Percentiles rank a stretch among this genome's conserved stretches.
These are phyloP conservation scores for Tor tambroides DNA, from an alignment of 2,113 vertebrate species.

Conservation along the genomic window DNA sequence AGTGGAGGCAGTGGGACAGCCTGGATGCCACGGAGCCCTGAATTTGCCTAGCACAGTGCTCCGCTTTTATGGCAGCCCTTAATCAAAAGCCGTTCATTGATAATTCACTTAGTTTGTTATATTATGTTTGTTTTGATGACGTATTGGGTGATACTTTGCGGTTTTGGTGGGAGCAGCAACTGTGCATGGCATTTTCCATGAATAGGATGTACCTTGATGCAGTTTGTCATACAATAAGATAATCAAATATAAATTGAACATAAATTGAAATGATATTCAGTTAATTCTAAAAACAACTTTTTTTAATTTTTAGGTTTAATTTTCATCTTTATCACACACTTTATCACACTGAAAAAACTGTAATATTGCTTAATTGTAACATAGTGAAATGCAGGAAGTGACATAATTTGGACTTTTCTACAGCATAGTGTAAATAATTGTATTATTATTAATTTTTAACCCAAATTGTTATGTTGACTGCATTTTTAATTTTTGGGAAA, in stretches of 20 bases:
- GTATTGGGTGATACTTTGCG: neutral
- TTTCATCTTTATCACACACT: no score
- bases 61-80: neutral
- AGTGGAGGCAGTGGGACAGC: conserved; percentile 36
- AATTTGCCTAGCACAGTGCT: neutral
- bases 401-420: neutral
- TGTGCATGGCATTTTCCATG: neutral
- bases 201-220: neutral
- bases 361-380: no score
- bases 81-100: neutral
- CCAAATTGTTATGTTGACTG: no score
- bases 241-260: neutral
- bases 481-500: neutral
- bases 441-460: no score
- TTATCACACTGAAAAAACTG: neutral
- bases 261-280: neutral
- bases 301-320: no score
- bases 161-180: neutral
- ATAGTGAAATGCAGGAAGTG: no score
- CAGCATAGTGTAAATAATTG: neutral
- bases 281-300: no score
- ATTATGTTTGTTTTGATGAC: neutral
- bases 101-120: neutral
- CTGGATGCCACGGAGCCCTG: conserved; percentile 40
- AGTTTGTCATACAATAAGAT: neutral